Percentiles rank a stretch among this genome's conserved stretches.
Conservation (phyloP, 2,888 invertebrate species). For the Sphinx pinastri region DNA sequence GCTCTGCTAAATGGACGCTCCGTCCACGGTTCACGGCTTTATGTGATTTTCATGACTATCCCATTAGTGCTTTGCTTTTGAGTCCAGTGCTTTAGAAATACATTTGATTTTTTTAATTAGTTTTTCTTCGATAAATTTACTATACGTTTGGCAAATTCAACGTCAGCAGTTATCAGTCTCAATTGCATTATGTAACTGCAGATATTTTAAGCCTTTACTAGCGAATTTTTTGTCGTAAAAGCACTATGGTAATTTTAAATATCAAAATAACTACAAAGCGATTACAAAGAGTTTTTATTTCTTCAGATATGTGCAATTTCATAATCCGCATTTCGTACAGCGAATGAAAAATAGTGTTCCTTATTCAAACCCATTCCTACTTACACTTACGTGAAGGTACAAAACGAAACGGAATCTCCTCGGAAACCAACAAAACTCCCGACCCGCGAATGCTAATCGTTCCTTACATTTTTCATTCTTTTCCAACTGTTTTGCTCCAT, state of each 20-base stretch:
- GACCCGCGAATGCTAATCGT: slow-evolving; percentile 14
- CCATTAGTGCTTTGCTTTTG: slow-evolving; percentile 42
- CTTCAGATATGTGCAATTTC: background rate
- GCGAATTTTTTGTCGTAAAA: too few relatives aligned
- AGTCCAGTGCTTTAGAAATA: background rate
- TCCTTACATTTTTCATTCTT: slow-evolving; percentile 23
- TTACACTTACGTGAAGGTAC: slow-evolving; percentile 3
- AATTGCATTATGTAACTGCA: too few relatives aligned
- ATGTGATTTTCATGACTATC: slow-evolving; percentile 45
- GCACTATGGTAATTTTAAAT: too few relatives aligned
- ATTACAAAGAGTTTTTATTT: too few relatives aligned
- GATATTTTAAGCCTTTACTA: too few relatives aligned
- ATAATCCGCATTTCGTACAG: background rate
- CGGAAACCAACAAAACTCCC: slow-evolving; percentile 18
- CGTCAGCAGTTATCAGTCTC: too few relatives aligned
- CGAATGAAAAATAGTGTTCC: background rate
- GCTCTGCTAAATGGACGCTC: slow-evolving; percentile 35
- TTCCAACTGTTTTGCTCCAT: slow-evolving; percentile 9
- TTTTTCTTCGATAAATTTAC: too few relatives aligned
- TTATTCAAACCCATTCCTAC: slow-evolving; percentile 16
- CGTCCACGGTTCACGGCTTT: slow-evolving; percentile 47
- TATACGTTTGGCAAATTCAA: too few relatives aligned
- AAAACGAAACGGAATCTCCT: slow-evolving; percentile 10
- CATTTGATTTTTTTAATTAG: background rate
- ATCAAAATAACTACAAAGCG: too few relatives aligned